These are phyloP conservation scores for Caenorhabditis sulstoni DNA, from an alignment of 2,888 invertebrate species.

Conservation along the genomic window DNA sequence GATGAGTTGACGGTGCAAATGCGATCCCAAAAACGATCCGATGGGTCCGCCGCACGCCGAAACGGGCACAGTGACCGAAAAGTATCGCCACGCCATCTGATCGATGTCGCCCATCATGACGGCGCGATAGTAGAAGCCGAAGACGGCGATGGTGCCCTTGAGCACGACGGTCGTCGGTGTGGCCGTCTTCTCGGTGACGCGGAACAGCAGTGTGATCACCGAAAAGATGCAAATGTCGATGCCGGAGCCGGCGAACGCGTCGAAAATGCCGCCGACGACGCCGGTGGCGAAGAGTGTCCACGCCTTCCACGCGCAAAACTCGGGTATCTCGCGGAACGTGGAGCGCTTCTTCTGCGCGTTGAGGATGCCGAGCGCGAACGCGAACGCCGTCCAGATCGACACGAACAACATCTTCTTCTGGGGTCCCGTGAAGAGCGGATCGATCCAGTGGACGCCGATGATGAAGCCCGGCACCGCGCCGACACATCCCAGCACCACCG, in stretches of 20 bases:
- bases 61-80: constrained; percentile 66
- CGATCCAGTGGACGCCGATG: constrained; percentile 74
- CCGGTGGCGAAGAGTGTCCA: constrained; percentile 75
- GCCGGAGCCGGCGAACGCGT: constrained; percentile 79
- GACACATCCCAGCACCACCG: constrained; percentile 72
- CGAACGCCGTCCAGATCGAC: constrained; percentile 80
- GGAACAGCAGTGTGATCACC: constrained; percentile 73
- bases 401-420: constrained; percentile 81
- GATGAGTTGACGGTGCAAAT: constrained; percentile 74
- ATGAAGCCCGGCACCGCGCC: constrained; percentile 78
- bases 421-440: constrained; percentile 72
- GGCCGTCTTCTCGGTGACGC: constrained; percentile 78
- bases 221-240: constrained; percentile 80
- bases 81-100: constrained; percentile 61
- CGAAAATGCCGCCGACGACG: constrained; percentile 77
- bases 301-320: constrained; percentile 73
- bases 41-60: constrained; percentile 68
- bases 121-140: constrained; percentile 75
- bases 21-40: constrained; percentile 74
- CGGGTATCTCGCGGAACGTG: constrained; percentile 68
- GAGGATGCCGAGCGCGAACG: constrained; percentile 79
- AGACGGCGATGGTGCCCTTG: constrained; percentile 72
- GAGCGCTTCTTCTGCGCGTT: constrained; percentile 75
- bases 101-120: constrained; percentile 70
- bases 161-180: constrained; percentile 80